phyloP scores from a whole-genome alignment of 2,113 vertebrate genomes.

The Camelus dromedarius region DNA sequence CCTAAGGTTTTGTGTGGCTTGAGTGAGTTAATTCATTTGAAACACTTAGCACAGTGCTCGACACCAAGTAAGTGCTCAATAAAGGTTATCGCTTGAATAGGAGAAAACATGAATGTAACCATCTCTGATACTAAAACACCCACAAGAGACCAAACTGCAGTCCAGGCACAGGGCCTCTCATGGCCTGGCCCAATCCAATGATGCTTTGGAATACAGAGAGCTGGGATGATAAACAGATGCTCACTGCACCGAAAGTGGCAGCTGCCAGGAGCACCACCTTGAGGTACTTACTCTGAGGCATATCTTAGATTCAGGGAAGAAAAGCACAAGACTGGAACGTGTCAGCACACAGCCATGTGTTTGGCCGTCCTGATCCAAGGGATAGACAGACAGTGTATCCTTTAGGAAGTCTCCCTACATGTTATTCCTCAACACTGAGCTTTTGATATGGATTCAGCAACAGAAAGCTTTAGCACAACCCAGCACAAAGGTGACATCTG shows the following conservation, averaged over 20 bases:
- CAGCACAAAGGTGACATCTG: background rate
- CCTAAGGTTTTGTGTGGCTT: background rate
- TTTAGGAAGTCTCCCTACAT: background rate
- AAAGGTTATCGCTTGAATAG: background rate
- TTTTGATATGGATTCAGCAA: background rate
- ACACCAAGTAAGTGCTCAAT: background rate
- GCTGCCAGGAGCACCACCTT: background rate
- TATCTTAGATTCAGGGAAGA: background rate
- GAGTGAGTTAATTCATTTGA: background rate
- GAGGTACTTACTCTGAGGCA: background rate
- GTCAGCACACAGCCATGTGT: too few species aligned
- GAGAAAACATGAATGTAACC: background rate
- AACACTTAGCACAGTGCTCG: background rate
- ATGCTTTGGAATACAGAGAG: background rate
- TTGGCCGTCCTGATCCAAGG: background rate
- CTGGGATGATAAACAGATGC: background rate
- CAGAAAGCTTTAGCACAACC: background rate
- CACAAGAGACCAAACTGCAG: background rate
- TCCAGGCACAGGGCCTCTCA: background rate
- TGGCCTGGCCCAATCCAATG: background rate
- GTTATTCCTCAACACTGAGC: background rate
- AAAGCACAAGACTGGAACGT: background rate
- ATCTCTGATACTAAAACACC: background rate
- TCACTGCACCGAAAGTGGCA: background rate
- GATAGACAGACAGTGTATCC: background rate